Percentiles rank a stretch among this genome's conserved stretches.
phyloP scores from a whole-genome alignment of 2,888 invertebrate genomes.

The Pachycephus smyrnensis region DNA sequence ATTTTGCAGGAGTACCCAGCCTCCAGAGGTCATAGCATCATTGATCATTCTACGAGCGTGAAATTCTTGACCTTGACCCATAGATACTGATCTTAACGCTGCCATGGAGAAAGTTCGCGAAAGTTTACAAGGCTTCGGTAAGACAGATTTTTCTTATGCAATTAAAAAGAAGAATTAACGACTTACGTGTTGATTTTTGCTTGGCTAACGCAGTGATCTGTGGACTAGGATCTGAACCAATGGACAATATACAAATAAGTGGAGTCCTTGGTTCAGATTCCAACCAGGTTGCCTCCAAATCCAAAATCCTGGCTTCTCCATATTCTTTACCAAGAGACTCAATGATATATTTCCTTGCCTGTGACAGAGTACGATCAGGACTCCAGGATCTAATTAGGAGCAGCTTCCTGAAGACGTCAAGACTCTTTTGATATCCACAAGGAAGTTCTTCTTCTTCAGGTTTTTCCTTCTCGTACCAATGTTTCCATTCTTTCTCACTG shows the following conservation, averaged over 20 bases:
- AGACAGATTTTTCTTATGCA: constrained; percentile 10
- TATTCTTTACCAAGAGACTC: constrained; percentile 89
- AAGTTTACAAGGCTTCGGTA: neutral
- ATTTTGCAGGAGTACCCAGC: constrained; percentile 96
- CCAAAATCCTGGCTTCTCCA: constrained; percentile 91
- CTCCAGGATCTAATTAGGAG: constrained; percentile 93
- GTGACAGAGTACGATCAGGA: constrained; percentile 93
- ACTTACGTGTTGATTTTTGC: constrained; percentile 83
- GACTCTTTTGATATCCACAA: constrained; percentile 85
- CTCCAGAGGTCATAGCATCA: constrained; percentile 83
- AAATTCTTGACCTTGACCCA: constrained; percentile 97
- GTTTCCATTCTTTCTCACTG: constrained; percentile 89
- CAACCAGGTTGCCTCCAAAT: constrained; percentile 89
- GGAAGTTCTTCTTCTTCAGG: constrained; percentile 94
- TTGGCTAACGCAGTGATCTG: constrained; percentile 91
- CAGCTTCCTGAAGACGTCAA: constrained; percentile 90
- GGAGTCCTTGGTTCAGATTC: constrained; percentile 92
- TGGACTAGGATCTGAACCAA: constrained; percentile 96
- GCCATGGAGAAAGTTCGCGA: constrained; percentile 38
- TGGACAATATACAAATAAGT: constrained; percentile 91
- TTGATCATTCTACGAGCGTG: constrained; percentile 87
- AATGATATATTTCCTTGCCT: constrained; percentile 91
- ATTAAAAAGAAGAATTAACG: constrained; percentile 11
- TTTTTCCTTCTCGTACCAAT: constrained; percentile 92
- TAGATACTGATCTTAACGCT: constrained; percentile 89